Evolutionary conservation across 2,888 invertebrate genomes (phyloP).

Genomic region (Lagria hirta): DNA sequence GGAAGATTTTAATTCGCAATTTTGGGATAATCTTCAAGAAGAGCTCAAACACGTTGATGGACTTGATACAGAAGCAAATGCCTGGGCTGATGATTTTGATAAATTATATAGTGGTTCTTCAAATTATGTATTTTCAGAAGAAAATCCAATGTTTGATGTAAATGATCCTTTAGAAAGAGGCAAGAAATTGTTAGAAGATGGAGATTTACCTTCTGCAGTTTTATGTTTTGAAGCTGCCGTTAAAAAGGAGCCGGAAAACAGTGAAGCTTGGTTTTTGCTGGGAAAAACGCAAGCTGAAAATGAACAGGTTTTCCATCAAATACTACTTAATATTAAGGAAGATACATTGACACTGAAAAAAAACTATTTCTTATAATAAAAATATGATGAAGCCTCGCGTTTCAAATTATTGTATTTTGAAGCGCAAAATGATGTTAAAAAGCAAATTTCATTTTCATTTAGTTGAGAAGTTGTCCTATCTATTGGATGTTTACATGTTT

Average conservation of each 20-base stretch:
- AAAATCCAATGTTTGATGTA: slow-evolving; percentile 81
- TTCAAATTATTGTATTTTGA: too few species aligned
- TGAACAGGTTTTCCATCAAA: slow-evolving; percentile 83
- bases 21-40: slow-evolving; percentile 68
- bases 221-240: slow-evolving; percentile 95
- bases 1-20: slow-evolving; percentile 60
- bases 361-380: too few species aligned
- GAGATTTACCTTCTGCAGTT: slow-evolving; percentile 94
- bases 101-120: slow-evolving; percentile 62
- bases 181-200: slow-evolving; percentile 75
- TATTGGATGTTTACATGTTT: too few species aligned
- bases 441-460: too few species aligned
- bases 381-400: too few species aligned
- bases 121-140: slow-evolving; percentile 76
- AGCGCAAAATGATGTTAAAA: too few species aligned
- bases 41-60: slow-evolving; percentile 68
- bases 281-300: slow-evolving; percentile 97
- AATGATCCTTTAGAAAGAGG: slow-evolving; percentile 84
- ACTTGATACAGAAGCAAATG: slow-evolving; percentile 61
- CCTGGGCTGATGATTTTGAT: slow-evolving; percentile 71
- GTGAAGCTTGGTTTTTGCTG: slow-evolving; percentile 83
- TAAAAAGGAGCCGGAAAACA: slow-evolving; percentile 74
- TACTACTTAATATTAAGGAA: too few species aligned
- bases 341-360: too few species aligned
- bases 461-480: too few species aligned